These are phyloP conservation scores for Phalacrocorax pelagicus DNA, from an alignment of 2,113 vertebrate species.

Conservation along the genomic window DNA sequence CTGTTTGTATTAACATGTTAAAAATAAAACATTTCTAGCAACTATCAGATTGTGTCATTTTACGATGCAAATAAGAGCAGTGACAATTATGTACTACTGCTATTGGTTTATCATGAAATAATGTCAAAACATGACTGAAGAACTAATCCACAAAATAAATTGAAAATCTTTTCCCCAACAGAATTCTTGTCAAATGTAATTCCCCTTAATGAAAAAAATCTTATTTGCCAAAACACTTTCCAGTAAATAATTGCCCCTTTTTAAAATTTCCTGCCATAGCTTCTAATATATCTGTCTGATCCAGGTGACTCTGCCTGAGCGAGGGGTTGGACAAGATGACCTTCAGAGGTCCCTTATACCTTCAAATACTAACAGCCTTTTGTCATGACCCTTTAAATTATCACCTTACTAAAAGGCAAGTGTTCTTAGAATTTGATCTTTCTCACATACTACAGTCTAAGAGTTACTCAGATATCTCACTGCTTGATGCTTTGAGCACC, in stretches of 20 bases:
- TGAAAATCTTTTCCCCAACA: neutral
- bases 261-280: neutral
- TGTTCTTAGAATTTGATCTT: conserved; percentile 31
- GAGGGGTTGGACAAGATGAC: neutral
- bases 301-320: neutral
- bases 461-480: conserved; percentile 6
- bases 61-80: neutral
- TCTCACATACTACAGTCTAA: neutral
- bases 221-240: neutral
- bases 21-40: neutral
- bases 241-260: neutral
- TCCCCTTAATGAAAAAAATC: neutral
- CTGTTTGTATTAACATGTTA: neutral
- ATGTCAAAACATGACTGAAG: neutral
- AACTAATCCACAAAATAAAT: neutral
- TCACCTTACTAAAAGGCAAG: conserved; percentile 13
- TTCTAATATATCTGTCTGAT: neutral
- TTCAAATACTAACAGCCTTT: conserved; percentile 16
- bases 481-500: neutral
- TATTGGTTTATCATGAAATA: neutral
- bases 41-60: neutral
- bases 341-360: neutral
- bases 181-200: neutral
- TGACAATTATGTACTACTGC: neutral
- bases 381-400: conserved; percentile 22